Base-by-base conservation (phyloP, 2,113 vertebrate genomes). In the Gavia stellata region DNA sequence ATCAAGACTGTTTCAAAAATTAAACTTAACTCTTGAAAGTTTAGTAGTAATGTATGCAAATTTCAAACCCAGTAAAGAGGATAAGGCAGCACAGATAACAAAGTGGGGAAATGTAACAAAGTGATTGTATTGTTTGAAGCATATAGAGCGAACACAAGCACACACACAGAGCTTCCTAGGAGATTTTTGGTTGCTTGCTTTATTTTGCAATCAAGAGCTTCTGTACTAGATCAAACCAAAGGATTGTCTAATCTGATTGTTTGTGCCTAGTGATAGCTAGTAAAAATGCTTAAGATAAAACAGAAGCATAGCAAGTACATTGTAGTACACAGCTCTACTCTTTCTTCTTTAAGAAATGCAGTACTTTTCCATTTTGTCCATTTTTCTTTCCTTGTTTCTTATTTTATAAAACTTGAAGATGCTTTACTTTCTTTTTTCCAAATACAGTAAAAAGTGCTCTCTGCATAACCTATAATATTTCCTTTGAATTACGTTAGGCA, bases 21-120 rank as follows among this genome's bases (percentile, higher is more conserved):
- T 44, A 34, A 5, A 26, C 42, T 75, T 38, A 38, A 14, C 25
- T 24, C 20, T n/a, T 71, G 21, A 14, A 80, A 65, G 26, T 77
- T 77, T 8, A 45, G 5, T 53, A 25, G 33, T 63, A 55, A 55
- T 3, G 2, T 45, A 12, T n/a, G 24, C 15, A 18, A 26, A 44
- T 49, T 83, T 82, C 31, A 88, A 49, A 52, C 53, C 28, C 16
- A 10, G 14, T 42, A 31, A 31, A 71, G 61, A 61, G 49, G 9
- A 24, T 2, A 44, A 1, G 0, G 0, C 63, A 14, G 31, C 50
- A 36, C 34, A 71, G 40, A 15, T 47, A 31, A 9, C 11, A 15
- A 52, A 81, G 9, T 14, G 65, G 45, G 16, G 16, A 70, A 50
- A 50, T 58, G 42, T 52, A 82, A 36, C 14, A 16, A 50, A 47